Conservation (phyloP, 2,888 invertebrate genomes). For the Cosmorhoe ocellata region DNA sequence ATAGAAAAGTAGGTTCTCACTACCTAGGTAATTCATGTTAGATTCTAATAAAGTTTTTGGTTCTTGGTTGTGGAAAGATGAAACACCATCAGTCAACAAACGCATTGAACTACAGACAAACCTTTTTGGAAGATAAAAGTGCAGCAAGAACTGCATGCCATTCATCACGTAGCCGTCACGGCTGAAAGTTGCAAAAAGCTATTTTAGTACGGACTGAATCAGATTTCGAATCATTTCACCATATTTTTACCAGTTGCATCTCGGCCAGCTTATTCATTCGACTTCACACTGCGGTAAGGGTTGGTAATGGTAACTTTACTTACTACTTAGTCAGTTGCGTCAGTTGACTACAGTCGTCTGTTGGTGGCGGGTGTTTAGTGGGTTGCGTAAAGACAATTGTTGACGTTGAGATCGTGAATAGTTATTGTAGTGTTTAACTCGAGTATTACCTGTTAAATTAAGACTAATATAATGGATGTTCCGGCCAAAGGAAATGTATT, state of each 20-base stretch:
- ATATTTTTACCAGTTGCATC: conserved; percentile 27
- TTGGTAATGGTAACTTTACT: no score
- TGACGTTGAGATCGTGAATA: conserved; percentile 1
- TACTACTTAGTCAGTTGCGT: not conserved
- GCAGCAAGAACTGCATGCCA: no score
- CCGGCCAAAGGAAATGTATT: conserved; percentile 82
- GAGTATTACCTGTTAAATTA: not conserved
- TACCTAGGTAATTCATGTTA: no score
- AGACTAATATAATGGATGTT: conserved; percentile 71
- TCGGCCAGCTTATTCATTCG: no score
- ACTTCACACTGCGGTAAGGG: no score
- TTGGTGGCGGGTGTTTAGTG: conserved; percentile 2
- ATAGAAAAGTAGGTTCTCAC: no score
- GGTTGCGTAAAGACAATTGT: not conserved
- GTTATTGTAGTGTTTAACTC: not conserved
- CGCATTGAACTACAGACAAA: no score
- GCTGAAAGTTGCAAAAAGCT: not conserved
- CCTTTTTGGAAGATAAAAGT: no score
- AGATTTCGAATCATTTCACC: conserved; percentile 31
- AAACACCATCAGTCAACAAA: no score
- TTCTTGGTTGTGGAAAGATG: no score
- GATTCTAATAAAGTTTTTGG: no score
- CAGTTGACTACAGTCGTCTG: conserved; percentile 19
- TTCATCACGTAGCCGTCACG: no score
- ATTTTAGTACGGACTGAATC: conserved; percentile 22